These are phyloP conservation scores for Festucalex cinctus DNA, from an alignment of 2,113 vertebrate species.

Conservation along the genomic window DNA sequence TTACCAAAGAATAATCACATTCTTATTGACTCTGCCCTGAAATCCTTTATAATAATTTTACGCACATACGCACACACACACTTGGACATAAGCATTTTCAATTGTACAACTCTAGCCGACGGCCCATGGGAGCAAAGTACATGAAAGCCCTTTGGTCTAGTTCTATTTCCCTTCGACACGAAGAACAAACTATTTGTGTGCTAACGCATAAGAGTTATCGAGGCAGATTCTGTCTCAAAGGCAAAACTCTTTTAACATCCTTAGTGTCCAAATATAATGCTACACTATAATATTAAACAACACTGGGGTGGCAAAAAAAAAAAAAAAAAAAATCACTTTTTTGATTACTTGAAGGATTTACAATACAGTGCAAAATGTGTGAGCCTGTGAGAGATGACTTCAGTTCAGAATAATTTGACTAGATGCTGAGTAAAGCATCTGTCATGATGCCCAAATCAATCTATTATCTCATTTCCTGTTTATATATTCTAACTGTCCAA, in stretches of 20 bases:
- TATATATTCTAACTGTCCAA: too few species aligned
- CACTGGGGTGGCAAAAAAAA: too few species aligned
- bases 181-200: background rate
- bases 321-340: too few species aligned
- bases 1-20: constrained; percentile 25
- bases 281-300: background rate
- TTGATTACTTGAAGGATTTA: too few species aligned
- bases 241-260: background rate
- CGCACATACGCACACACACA: constrained; percentile 14
- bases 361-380: too few species aligned
- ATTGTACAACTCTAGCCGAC: constrained; percentile 22
- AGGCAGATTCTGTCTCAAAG: background rate
- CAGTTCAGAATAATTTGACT: too few species aligned
- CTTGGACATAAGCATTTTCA: constrained; percentile 18
- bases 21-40: constrained; percentile 24
- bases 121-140: constrained; percentile 29
- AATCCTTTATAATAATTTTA: constrained; percentile 36
- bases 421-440: too few species aligned
- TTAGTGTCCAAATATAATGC: background rate
- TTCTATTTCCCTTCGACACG: constrained; percentile 34
- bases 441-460: too few species aligned
- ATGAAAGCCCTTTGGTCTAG: constrained; percentile 46
- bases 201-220: background rate
- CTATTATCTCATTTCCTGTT: too few species aligned
- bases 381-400: too few species aligned